Percentiles rank a stretch among this genome's conserved stretches.
Evolutionary conservation across 2,888 invertebrate species (phyloP).

Genomic region (Clistopyga incitator): DNA sequence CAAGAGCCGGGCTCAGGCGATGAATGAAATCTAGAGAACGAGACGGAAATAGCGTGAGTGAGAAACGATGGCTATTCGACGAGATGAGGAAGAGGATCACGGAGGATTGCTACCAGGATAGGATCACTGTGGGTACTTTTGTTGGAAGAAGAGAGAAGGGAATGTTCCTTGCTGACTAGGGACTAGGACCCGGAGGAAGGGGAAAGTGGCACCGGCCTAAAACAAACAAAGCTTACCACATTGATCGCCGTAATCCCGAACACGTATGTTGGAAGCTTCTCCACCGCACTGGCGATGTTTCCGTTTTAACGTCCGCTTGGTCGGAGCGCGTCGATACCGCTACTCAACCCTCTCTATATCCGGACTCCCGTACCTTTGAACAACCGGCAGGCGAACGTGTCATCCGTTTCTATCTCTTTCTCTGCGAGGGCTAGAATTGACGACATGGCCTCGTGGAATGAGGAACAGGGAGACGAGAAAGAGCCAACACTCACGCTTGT

Average conservation of each 20-base stretch:
- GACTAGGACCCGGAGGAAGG: slow-evolving; percentile 49
- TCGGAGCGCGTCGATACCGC: slow-evolving; percentile 49
- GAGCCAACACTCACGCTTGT: slow-evolving; percentile 54
- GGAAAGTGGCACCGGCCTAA: slow-evolving; percentile 74
- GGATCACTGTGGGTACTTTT: slow-evolving; percentile 39
- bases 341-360: slow-evolving; percentile 29
- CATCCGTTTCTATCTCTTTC: slow-evolving; percentile 49
- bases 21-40: slow-evolving; percentile 72
- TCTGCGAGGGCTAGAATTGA: slow-evolving; percentile 54
- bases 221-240: slow-evolving; percentile 82
- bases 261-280: slow-evolving; percentile 69
- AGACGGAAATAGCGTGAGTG: slow-evolving; percentile 21
- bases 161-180: slow-evolving; percentile 2
- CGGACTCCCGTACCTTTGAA: slow-evolving; percentile 58
- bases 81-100: slow-evolving; percentile 43
- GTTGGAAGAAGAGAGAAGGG: slow-evolving; percentile 42
- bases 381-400: slow-evolving; percentile 63
- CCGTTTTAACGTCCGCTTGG: slow-evolving; percentile 61
- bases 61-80: slow-evolving; percentile 40
- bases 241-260: slow-evolving; percentile 82
- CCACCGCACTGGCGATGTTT: slow-evolving; percentile 26
- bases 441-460: slow-evolving; percentile 44
- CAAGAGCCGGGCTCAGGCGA: slow-evolving; percentile 60
- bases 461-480: slow-evolving; percentile 17
- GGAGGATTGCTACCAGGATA: slow-evolving; percentile 42